Evolutionary conservation across 1,140 invertebrate species (phyloP), one percentile per base, ranked within the genome.

Genomic region (Euschistus heros): DNA sequence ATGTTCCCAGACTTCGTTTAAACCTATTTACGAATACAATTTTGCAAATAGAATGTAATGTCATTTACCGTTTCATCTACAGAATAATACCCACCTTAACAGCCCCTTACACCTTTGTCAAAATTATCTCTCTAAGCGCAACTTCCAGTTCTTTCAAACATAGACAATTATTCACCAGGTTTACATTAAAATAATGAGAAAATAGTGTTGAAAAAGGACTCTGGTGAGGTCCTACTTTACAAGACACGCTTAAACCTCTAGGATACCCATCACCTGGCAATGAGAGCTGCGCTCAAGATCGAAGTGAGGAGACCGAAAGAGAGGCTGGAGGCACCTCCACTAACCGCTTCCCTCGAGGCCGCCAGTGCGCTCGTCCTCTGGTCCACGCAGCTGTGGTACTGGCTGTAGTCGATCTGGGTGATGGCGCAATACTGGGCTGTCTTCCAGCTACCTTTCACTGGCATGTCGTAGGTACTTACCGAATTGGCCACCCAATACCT

Each of bases 391-490:
- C 81, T 76, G 64, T 80, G 82, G 75, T 86, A 91, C 68, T 86
- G 82, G 37, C 80, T 77, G 71, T 83, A 86, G 75, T 90, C 87
- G 14, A 91, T 78, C 15, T 88, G 78, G 0, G 86, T 90, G 66
- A 92, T 89, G 22, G 89, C 86, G 74, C 90, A 93, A 74, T 85
- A 88, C 74, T 93, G 90, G 37, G 84, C 82, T 67, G 85, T 81
- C 22, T 59, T 63, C 55, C 44, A 82, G 82, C 73, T 88, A 90
- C 18, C 81, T 79, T 13, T 81, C 77, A 70, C 84, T 83, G 72
- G 84, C 90, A n/a, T 18, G 72, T 68, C 18, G 73, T 72, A 64
- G 7, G 44, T 69, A 75, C 81, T 80, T 1, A 91, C 85, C 0
- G 86, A 82, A 74, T 90, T 89, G 55, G 85, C 86, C 15, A 76